These are phyloP conservation scores for Ictalurus punctatus DNA, from an alignment of 2,113 vertebrate species.

Conservation along the genomic window DNA sequence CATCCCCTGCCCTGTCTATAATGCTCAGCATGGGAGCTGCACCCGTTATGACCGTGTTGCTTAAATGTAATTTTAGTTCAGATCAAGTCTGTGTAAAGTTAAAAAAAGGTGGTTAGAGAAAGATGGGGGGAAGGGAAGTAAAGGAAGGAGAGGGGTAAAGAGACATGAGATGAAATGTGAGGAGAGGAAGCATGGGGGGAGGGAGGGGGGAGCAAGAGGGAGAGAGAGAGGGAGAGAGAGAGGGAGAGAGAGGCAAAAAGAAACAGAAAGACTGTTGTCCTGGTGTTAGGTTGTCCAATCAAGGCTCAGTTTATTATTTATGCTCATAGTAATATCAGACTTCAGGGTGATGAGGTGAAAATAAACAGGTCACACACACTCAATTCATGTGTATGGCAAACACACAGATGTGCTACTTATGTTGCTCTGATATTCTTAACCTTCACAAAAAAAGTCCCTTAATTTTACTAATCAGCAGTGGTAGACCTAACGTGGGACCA, in stretches of 20 bases:
- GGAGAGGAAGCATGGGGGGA: not conserved
- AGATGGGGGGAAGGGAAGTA: not conserved
- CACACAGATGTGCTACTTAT: not conserved
- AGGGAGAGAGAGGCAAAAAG: not conserved
- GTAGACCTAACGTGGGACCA: not conserved
- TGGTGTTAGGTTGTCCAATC: conserved; percentile 2
- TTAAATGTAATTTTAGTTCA: conserved; percentile 58
- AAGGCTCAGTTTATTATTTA: conserved; percentile 19
- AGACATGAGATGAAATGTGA: conserved; percentile 1
- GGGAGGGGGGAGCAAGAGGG: not conserved
- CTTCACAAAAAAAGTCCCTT: not conserved
- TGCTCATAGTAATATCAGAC: not conserved
- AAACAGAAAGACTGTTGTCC: not conserved
- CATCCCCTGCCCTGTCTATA: conserved; percentile 51
- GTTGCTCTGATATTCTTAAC: not conserved
- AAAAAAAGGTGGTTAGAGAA: conserved; percentile 39
- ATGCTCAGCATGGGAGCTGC: conserved; percentile 56
- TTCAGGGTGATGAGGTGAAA: not conserved
- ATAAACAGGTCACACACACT: not conserved
- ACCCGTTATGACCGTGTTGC: conserved; percentile 59
- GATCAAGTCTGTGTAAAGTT: conserved; percentile 57
- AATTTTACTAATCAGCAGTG: not conserved
- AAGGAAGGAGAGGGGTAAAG: not conserved
- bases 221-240: conserved; percentile 3
- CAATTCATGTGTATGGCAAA: not conserved